Evolutionary conservation across 2,797 vertebrate species (phyloP).

Genomic region (Thunnus albacares): DNA sequence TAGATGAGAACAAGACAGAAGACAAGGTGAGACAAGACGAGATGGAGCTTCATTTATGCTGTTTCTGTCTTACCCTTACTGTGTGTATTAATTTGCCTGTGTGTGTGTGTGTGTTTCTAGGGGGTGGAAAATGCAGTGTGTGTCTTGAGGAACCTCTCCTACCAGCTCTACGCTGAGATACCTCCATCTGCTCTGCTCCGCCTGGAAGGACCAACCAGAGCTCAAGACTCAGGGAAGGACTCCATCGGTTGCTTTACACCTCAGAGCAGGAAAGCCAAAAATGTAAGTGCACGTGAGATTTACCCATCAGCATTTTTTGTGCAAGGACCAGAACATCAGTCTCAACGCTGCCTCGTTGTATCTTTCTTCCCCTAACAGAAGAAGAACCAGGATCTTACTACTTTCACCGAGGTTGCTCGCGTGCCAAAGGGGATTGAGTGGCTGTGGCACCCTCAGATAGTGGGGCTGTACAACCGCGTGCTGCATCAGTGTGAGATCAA

Average conservation of each 20-base stretch:
- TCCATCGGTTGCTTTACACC: conserved; percentile 95
- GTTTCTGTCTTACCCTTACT: background rate
- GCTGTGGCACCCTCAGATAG: conserved; percentile 94
- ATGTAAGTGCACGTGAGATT: conserved; percentile 78
- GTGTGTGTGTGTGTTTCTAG: conserved; percentile 74
- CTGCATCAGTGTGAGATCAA: conserved; percentile 90
- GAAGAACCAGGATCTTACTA: conserved; percentile 85
- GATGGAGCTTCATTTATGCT: background rate
- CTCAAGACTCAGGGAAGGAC: conserved; percentile 55
- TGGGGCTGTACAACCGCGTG: conserved; percentile 88
- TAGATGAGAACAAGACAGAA: conserved; percentile 86
- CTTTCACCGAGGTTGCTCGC: conserved; percentile 90
- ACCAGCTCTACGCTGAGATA: conserved; percentile 93
- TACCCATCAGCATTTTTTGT: background rate
- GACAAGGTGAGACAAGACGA: conserved; percentile 88
- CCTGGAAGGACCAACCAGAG: conserved; percentile 88
- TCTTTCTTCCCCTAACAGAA: conserved; percentile 75
- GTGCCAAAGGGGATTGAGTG: conserved; percentile 90
- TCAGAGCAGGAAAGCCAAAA: conserved; percentile 92
- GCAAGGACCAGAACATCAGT: background rate
- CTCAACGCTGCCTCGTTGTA: background rate
- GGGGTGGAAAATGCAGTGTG: conserved; percentile 94
- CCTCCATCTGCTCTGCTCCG: conserved; percentile 81
- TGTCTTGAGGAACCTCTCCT: conserved; percentile 96
- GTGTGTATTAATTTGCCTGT: conserved; percentile 22